Percentiles rank a stretch among this genome's conserved stretches.
Conservation (phyloP, 2,113 vertebrate genomes). For the Nothocercus julius region DNA sequence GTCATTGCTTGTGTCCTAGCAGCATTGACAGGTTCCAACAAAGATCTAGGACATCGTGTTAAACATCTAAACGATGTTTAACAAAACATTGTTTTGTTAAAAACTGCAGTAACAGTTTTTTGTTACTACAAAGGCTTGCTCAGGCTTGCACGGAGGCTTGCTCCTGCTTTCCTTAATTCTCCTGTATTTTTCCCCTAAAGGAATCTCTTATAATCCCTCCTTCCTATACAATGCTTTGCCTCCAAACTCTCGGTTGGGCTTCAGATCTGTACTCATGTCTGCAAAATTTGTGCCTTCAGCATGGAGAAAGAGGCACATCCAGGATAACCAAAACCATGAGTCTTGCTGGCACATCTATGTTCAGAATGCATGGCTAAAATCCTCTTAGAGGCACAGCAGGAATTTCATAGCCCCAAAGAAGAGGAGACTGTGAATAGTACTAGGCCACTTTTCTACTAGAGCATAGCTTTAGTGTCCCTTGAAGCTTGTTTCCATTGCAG, state of each 20-base stretch:
- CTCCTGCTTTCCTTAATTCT: background rate
- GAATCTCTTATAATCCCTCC: background rate
- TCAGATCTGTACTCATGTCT: background rate
- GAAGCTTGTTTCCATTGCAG: background rate
- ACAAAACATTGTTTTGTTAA: background rate
- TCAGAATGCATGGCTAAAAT: background rate
- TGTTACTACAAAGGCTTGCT: no score
- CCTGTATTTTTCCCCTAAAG: background rate
- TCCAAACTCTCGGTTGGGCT: background rate
- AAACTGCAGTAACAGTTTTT: background rate
- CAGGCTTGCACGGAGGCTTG: background rate
- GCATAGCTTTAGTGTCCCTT: background rate
- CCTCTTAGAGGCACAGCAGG: background rate
- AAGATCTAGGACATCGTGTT: background rate
- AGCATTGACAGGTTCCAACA: background rate
- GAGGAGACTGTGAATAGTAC: background rate
- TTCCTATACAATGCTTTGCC: background rate
- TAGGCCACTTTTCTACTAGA: background rate
- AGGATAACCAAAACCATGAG: background rate
- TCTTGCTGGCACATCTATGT: background rate
- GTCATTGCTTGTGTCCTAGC: background rate
- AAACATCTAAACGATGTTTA: no score
- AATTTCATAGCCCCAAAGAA: background rate
- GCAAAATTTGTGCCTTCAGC: background rate
- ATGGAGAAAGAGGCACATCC: fast-evolving